A percentile compares a stretch with the other conserved stretches of the same genome.
Conservation (phyloP, 1,140 invertebrate genomes). For the Phenacoccus solenopsis region DNA sequence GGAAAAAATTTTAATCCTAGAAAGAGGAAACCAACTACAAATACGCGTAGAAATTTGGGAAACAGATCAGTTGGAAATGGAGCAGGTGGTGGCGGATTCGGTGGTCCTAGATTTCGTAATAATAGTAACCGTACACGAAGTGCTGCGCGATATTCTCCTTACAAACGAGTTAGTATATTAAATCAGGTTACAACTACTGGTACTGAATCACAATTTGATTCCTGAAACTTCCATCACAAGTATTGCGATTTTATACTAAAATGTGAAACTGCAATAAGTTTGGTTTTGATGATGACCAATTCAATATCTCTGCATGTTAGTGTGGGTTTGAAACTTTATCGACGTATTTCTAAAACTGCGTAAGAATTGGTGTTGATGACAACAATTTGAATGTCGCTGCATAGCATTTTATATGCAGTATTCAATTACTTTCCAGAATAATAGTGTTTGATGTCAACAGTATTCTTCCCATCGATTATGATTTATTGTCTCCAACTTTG, state of each 20-base stretch:
- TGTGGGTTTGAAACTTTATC: too few species aligned
- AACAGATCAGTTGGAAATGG: neutral
- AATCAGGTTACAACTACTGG: neutral
- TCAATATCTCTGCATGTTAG: too few species aligned
- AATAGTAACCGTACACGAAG: neutral
- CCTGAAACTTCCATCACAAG: neutral
- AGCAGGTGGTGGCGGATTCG: neutral
- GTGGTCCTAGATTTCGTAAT: neutral
- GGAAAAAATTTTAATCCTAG: neutral
- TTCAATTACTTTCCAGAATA: too few species aligned
- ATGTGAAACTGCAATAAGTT: neutral
- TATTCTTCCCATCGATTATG: too few species aligned
- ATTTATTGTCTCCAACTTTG: too few species aligned
- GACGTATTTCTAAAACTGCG: too few species aligned
- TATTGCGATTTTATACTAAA: neutral
- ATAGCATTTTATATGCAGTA: too few species aligned
- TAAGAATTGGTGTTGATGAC: too few species aligned
- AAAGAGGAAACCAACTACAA: neutral
- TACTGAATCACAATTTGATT: neutral
- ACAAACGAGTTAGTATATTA: constrained; percentile 12
- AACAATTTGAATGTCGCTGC: too few species aligned
- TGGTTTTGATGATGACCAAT: too few species aligned
- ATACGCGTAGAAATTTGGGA: neutral
- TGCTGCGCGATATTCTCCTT: neutral
- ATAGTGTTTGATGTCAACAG: too few species aligned